Evolutionary conservation across 2,113 vertebrate species (phyloP).

Genomic region (Cichladusa arquata): DNA sequence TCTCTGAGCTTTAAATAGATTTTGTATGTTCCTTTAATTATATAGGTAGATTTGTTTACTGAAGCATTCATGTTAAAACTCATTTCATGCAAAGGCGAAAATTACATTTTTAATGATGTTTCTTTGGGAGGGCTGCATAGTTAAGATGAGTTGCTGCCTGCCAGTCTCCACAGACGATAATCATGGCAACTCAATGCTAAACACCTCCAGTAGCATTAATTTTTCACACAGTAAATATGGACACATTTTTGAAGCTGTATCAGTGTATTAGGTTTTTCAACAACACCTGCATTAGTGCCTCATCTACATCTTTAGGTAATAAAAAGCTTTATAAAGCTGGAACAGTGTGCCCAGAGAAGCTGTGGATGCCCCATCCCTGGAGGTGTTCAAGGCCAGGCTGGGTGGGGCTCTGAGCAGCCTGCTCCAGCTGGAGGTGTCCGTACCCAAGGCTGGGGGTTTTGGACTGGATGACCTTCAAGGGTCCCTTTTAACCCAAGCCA

Average conservation of each 20-base stretch:
- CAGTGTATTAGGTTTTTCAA: background rate
- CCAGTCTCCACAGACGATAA: background rate
- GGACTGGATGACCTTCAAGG: background rate
- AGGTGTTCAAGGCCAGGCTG: background rate
- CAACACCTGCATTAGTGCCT: background rate
- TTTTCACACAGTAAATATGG: background rate
- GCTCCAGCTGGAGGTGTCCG: rapidly evolving
- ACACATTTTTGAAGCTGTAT: background rate
- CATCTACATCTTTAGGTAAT: background rate
- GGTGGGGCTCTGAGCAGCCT: background rate
- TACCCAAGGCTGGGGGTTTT: background rate
- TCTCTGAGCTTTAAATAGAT: slow-evolving; percentile 34
- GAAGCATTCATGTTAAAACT: slow-evolving; percentile 3
- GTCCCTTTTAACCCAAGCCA: background rate
- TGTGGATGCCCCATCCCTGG: background rate
- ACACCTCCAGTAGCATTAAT: background rate
- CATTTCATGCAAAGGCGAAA: background rate
- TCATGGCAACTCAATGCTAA: background rate
- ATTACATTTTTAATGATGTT: slow-evolving; percentile 39
- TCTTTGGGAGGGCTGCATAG: background rate
- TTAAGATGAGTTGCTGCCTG: slow-evolving; percentile 13
- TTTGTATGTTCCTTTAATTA: slow-evolving; percentile 39
- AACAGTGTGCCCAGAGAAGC: rapidly evolving
- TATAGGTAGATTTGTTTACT: slow-evolving; percentile 36
- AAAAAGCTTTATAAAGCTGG: background rate